Evolutionary conservation across 2,888 invertebrate genomes (phyloP).

Genomic region (Conus canariensis): DNA sequence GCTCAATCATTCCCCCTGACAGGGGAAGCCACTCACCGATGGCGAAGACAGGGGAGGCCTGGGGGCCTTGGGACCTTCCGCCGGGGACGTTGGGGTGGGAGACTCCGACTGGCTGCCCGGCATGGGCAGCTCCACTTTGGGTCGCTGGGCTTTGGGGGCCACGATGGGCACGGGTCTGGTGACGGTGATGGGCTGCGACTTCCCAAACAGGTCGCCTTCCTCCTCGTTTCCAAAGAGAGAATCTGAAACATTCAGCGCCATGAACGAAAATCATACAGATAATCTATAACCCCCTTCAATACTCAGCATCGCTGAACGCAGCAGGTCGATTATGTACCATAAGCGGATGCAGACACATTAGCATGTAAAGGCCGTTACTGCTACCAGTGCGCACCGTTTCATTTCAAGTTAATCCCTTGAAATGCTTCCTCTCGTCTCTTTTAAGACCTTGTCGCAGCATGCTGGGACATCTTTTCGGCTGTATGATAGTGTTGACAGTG

Average conservation of each 20-base stretch:
- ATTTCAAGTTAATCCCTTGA: too few species aligned
- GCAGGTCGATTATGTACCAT: too few species aligned
- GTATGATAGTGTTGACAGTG: too few species aligned
- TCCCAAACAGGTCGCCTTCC: conserved; percentile 46
- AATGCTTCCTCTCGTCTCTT: too few species aligned
- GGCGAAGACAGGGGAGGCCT: conserved; percentile 39
- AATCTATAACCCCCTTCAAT: not conserved
- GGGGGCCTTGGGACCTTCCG: conserved; percentile 18
- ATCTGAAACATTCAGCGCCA: conserved; percentile 34
- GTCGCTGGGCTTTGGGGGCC: conserved; percentile 39
- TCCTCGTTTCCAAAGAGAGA: conserved; percentile 53
- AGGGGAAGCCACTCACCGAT: conserved; percentile 23
- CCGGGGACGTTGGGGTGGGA: conserved; percentile 30
- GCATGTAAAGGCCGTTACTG: not conserved
- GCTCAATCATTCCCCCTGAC: not conserved
- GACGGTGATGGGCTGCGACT: conserved; percentile 39
- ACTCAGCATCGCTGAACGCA: not conserved
- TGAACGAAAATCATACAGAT: not conserved
- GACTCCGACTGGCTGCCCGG: conserved; percentile 31
- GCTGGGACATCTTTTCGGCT: too few species aligned
- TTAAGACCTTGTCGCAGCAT: too few species aligned
- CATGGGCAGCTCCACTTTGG: conserved; percentile 33
- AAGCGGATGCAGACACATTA: not conserved
- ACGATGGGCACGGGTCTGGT: conserved; percentile 38
- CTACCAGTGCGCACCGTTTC: too few species aligned